Evolutionary conservation across 2,113 vertebrate genomes (phyloP).

Genomic region (Ceratotherium simum): DNA sequence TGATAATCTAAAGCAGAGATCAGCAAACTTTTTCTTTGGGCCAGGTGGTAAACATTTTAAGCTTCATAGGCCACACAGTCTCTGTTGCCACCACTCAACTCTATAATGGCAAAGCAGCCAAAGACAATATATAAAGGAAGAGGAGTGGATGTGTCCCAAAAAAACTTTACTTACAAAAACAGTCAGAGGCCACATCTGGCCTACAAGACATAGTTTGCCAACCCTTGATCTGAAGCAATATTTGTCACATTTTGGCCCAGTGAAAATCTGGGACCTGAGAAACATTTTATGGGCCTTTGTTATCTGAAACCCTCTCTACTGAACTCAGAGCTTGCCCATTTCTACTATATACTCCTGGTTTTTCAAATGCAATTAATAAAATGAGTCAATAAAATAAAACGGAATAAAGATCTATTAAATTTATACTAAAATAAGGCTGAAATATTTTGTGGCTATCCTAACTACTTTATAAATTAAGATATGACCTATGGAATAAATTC

Average conservation of each 20-base stretch:
- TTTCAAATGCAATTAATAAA: neutral
- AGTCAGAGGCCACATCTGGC: neutral
- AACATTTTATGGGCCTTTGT: neutral
- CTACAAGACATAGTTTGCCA: neutral
- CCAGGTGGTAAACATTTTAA: neutral
- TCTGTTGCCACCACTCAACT: neutral
- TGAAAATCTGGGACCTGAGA: neutral
- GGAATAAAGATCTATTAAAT: neutral
- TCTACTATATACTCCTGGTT: neutral
- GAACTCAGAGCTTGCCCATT: neutral
- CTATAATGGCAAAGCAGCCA: neutral
- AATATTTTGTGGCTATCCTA: neutral
- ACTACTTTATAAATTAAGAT: neutral
- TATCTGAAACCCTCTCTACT: neutral
- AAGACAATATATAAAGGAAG: neutral
- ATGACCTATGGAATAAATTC: neutral
- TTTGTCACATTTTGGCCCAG: neutral
- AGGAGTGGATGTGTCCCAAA: neutral
- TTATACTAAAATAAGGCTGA: neutral
- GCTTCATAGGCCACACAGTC: neutral
- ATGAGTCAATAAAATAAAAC: neutral
- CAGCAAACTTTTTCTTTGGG: neutral
- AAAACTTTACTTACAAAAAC: neutral
- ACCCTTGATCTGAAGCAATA: neutral
- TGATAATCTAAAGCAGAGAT: neutral